Evolutionary conservation across 1,140 invertebrate genomes (phyloP).

Genomic region (Hylyphantes graminicola): DNA sequence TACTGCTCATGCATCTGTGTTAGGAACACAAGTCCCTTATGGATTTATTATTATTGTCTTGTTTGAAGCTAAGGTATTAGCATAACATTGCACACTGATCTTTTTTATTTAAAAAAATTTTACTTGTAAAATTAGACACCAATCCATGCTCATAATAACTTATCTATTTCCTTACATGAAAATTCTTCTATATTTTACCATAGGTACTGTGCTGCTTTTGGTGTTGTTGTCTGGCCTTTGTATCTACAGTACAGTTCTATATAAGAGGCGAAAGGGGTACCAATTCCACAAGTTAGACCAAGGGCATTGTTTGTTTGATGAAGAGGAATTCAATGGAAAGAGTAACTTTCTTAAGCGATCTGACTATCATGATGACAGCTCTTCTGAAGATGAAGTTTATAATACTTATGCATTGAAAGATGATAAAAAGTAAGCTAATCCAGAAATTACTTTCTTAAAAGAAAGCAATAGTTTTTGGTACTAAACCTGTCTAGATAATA

Average conservation of each 20-base stretch:
- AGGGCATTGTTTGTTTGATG: conserved; percentile 54
- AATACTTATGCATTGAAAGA: conserved; percentile 61
- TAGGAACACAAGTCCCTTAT: too few species aligned
- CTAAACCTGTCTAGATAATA: neutral
- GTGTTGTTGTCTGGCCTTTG: conserved; percentile 31
- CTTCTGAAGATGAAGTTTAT: conserved; percentile 62
- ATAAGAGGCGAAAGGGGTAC: conserved; percentile 28
- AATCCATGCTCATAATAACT: neutral
- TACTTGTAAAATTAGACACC: neutral
- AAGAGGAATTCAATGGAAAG: conserved; percentile 22
- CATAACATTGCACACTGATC: too few species aligned
- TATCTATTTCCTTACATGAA: neutral
- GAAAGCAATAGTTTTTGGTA: neutral
- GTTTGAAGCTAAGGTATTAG: too few species aligned
- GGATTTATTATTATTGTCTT: too few species aligned
- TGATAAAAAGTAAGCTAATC: conserved; percentile 34
- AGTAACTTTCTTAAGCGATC: conserved; percentile 16
- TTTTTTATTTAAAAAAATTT: too few species aligned
- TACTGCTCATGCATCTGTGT: too few species aligned
- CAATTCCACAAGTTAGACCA: conserved; percentile 50
- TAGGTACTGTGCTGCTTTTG: conserved; percentile 44
- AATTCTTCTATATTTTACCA: conserved; percentile 5
- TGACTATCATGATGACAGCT: conserved; percentile 52
- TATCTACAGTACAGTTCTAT: conserved; percentile 39
- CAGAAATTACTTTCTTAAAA: neutral